These are phyloP conservation scores for Ypsolopha scabrella DNA, from an alignment of 2,888 invertebrate species.

Conservation along the genomic window DNA sequence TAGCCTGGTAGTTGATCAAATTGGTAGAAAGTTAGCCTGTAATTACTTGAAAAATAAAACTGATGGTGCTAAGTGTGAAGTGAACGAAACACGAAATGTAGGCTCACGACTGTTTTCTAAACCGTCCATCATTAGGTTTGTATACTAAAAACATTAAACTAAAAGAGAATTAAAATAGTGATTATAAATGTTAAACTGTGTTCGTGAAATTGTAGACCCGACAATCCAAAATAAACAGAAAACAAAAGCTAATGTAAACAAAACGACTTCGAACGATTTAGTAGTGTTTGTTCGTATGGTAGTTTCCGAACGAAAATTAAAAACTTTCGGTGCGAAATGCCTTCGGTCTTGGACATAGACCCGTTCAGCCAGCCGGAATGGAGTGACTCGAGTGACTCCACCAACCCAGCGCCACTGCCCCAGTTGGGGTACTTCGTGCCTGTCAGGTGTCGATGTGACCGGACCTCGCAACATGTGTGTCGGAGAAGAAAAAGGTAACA, in stretches of 20 bases:
- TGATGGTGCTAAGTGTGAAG: too few relatives aligned
- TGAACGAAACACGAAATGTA: too few relatives aligned
- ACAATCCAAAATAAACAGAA: background rate
- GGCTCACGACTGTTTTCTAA: too few relatives aligned
- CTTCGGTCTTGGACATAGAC: slow-evolving; percentile 44
- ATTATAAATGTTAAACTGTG: background rate
- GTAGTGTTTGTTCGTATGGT: background rate
- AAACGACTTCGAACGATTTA: background rate
- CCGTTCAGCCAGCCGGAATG: slow-evolving; percentile 61
- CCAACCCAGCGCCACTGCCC: slow-evolving; percentile 51
- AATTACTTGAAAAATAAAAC: too few relatives aligned
- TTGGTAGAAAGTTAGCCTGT: too few relatives aligned
- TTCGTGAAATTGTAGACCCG: background rate
- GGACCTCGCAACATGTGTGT: slow-evolving; percentile 50
- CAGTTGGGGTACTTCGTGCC: slow-evolving; percentile 74
- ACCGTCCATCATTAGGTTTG: background rate
- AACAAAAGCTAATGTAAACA: background rate
- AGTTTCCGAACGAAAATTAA: background rate
- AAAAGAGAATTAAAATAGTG: background rate
- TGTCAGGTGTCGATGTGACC: slow-evolving; percentile 56
- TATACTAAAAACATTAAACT: too few relatives aligned
- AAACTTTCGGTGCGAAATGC: slow-evolving; percentile 27
- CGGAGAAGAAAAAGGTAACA: slow-evolving; percentile 59
- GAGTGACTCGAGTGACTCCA: slow-evolving; percentile 58
- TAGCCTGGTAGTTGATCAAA: too few relatives aligned